These are phyloP conservation scores for Gastrophryne carolinensis DNA, from an alignment of 2,797 vertebrate species.

Conservation along the genomic window DNA sequence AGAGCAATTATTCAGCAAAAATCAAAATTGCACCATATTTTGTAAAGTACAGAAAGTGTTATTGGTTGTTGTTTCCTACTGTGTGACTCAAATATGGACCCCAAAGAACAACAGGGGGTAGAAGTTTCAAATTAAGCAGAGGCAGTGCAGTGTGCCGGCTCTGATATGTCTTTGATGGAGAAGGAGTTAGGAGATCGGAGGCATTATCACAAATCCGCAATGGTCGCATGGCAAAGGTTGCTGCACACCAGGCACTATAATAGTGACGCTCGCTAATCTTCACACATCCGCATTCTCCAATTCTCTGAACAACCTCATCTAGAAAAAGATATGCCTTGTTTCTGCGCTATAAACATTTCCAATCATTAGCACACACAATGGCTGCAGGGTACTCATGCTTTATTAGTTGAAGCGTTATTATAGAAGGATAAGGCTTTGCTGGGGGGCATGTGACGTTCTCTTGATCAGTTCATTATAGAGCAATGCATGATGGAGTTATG, in stretches of 20 bases:
- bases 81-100: constrained; percentile 38
- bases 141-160: neutral
- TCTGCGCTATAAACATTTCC: constrained; percentile 24
- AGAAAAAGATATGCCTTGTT: constrained; percentile 20
- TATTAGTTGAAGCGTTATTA: constrained; percentile 27
- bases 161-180: constrained; percentile 13
- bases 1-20: constrained; percentile 28
- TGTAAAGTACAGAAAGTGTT: constrained; percentile 29
- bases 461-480: constrained; percentile 26
- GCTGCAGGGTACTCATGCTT: constrained; percentile 12
- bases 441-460: constrained; percentile 3
- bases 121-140: constrained; percentile 16
- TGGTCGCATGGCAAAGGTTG: neutral
- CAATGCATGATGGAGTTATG: neutral
- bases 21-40: constrained; percentile 36
- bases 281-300: neutral
- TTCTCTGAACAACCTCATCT: constrained; percentile 28
- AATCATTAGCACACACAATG: constrained; percentile 29
- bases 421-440: constrained; percentile 21
- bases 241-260: neutral
- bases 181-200: neutral
- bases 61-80: constrained; percentile 33
- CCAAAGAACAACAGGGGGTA: constrained; percentile 34
- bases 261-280: neutral
- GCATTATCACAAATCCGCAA: neutral